Evolutionary conservation across 2,888 invertebrate genomes (phyloP).

Genomic region (Campoplex nolae): DNA sequence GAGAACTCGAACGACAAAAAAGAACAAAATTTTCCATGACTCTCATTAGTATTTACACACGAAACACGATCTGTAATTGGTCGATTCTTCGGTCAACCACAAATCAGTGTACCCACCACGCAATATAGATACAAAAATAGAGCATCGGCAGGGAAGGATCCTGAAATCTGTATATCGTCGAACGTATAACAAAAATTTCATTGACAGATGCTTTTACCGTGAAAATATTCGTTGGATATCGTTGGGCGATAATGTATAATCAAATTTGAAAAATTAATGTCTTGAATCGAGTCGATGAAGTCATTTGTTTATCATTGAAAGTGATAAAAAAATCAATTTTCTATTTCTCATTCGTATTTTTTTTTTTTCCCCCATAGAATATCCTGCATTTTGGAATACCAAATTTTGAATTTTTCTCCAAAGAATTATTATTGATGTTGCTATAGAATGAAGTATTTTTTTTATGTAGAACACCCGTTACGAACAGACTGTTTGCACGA

Average conservation of each 20-base stretch:
- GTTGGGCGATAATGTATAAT: not conserved
- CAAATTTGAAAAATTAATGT: too few species aligned
- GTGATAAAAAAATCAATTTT: too few species aligned
- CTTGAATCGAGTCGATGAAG: too few species aligned
- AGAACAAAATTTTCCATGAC: conserved; percentile 46
- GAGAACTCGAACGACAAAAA: conserved; percentile 21
- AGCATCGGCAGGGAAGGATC: not conserved
- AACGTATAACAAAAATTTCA: not conserved
- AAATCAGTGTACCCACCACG: conserved; percentile 32
- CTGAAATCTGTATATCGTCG: not conserved
- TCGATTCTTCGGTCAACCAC: conserved; percentile 51
- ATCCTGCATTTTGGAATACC: not conserved
- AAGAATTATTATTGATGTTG: not conserved
- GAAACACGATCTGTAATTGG: conserved; percentile 46
- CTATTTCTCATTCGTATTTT: too few species aligned
- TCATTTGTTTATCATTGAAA: too few species aligned
- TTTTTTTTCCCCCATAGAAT: too few species aligned
- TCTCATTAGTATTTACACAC: conserved; percentile 42
- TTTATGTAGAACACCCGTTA: not conserved
- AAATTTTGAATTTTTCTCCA: not conserved
- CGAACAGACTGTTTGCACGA: not conserved
- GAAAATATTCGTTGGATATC: not conserved
- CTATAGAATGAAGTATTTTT: not conserved
- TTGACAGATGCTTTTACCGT: not conserved
- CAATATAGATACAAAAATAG: not conserved